Evolutionary conservation across 1,140 invertebrate genomes (phyloP).

Genomic region (Eubasilissa regina): DNA sequence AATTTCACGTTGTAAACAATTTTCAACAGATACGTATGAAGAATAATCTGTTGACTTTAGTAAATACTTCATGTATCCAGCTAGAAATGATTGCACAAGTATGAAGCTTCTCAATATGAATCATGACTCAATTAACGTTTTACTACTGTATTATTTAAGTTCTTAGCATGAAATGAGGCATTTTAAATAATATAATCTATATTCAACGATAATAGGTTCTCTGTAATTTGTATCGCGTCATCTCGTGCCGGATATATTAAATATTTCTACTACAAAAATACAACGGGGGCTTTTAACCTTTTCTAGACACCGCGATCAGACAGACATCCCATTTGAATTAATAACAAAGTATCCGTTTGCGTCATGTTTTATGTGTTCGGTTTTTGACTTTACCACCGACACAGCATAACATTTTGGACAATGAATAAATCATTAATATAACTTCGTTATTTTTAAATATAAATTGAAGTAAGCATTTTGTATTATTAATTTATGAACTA

Average conservation of each 20-base stretch:
- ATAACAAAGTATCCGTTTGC: conserved; percentile 5
- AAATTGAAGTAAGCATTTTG: no score
- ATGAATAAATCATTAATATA: no score
- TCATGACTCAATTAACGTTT: not conserved
- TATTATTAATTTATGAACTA: no score
- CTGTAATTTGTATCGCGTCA: conserved; percentile 13
- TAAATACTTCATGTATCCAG: no score
- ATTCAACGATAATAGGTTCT: not conserved
- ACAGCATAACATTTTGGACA: no score
- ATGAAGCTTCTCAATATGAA: not conserved
- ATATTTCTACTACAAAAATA: conserved; percentile 7
- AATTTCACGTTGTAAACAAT: no score
- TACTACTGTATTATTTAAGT: no score
- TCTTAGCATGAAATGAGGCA: not conserved
- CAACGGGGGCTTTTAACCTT: conserved; percentile 4
- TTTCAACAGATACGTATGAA: no score
- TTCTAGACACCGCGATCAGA: not conserved
- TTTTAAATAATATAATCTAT: not conserved
- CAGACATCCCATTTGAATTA: conserved; percentile 10
- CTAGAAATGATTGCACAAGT: no score
- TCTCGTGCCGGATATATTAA: conserved; percentile 21
- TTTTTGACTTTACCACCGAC: not conserved
- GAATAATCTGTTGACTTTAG: no score
- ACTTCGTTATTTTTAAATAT: no score
- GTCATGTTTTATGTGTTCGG: not conserved